phyloP scores from a whole-genome alignment of 2,888 invertebrate genomes.

The Leptinotarsa peninsularis region DNA sequence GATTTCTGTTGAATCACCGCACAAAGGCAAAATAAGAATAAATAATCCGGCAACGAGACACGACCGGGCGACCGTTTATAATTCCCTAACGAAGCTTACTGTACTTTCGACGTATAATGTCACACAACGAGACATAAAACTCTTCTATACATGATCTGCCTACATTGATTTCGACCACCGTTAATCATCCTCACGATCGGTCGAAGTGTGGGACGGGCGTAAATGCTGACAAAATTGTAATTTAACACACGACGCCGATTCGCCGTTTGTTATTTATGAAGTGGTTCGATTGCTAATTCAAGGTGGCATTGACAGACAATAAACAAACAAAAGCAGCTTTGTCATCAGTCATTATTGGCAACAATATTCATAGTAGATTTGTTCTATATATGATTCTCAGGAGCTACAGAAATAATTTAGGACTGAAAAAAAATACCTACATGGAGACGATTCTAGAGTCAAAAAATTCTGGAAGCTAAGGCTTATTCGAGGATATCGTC shows the following conservation, averaged over 20 bases:
- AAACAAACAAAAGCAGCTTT: neutral
- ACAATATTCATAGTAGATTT: no score
- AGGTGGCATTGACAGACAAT: constrained; percentile 22
- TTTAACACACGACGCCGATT: constrained; percentile 36
- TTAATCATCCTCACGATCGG: constrained; percentile 39
- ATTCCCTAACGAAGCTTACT: constrained; percentile 51
- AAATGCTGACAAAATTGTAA: constrained; percentile 44
- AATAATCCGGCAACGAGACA: constrained; percentile 44
- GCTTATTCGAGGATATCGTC: no score
- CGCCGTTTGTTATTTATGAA: constrained; percentile 9
- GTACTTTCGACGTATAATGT: constrained; percentile 45
- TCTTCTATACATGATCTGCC: constrained; percentile 41
- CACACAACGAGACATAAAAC: constrained; percentile 43
- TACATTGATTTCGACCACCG: constrained; percentile 45
- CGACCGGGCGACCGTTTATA: constrained; percentile 47
- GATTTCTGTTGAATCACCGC: constrained; percentile 32
- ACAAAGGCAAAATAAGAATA: constrained; percentile 34
- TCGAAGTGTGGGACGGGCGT: constrained; percentile 37
- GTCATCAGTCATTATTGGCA: neutral
- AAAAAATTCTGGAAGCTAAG: no score
- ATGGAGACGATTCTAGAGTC: no score
- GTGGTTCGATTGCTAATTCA: constrained; percentile 15
- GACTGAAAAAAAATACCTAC: no score
- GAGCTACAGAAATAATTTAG: no score
- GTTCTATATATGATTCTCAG: no score